These are phyloP conservation scores for Catharus bicknelli DNA, from an alignment of 2,113 vertebrate species.

Conservation along the genomic window DNA sequence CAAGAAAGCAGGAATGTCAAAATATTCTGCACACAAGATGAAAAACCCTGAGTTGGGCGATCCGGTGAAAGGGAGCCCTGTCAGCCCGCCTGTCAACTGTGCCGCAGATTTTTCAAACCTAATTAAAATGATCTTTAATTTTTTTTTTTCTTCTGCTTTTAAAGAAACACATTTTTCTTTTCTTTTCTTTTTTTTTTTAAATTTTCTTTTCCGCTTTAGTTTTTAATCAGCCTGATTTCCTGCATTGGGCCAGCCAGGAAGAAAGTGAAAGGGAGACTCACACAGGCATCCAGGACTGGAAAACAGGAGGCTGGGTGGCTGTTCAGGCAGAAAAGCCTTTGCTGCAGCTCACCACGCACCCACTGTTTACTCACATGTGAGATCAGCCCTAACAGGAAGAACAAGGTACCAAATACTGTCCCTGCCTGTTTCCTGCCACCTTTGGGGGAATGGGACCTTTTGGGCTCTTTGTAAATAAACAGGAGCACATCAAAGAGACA, in stretches of 20 bases:
- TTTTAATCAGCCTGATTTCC: conserved; percentile 45
- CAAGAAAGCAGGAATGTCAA: conserved; percentile 66
- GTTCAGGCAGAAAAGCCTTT: neutral
- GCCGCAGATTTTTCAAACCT: conserved; percentile 51
- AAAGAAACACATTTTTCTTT: conserved; percentile 35
- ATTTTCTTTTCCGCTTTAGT: rapidly evolving
- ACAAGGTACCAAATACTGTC: conserved; percentile 37
- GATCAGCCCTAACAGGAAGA: conserved; percentile 39
- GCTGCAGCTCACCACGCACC: neutral
- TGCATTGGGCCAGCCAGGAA: neutral
- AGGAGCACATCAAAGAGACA: conserved; percentile 53
- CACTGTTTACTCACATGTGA: conserved; percentile 4
- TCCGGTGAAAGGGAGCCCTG: conserved; percentile 45
- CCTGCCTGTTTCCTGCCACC: conserved; percentile 57
- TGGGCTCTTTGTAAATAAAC: conserved; percentile 55
- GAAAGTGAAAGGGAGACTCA: conserved; percentile 6
- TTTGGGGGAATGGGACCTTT: conserved; percentile 27
- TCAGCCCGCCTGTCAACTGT: conserved; percentile 50
- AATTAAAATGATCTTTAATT: conserved; percentile 65
- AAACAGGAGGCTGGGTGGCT: neutral
- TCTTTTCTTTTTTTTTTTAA: neutral
- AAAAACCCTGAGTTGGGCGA: conserved; percentile 3
- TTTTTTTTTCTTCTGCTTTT: conserved; percentile 6
- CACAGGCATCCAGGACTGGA: neutral
- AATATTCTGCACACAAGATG: conserved; percentile 53